phyloP scores from a whole-genome alignment of 2,797 vertebrate species.

The Rhadinocentrus ornatus region DNA sequence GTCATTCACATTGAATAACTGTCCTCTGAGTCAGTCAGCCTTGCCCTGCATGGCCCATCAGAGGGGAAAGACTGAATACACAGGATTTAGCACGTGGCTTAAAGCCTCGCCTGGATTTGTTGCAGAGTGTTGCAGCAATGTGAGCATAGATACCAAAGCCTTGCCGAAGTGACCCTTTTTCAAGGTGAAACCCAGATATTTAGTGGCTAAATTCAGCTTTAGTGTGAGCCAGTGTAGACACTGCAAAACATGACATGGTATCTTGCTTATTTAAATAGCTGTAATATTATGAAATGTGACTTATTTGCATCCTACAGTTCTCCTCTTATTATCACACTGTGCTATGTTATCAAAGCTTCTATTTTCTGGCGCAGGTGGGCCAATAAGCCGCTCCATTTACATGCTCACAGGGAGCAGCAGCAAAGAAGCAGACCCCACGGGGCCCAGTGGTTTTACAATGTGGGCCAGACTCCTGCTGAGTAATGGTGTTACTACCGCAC shows the following conservation, averaged over 20 bases:
- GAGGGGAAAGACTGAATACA: constrained; percentile 72
- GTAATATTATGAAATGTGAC: neutral
- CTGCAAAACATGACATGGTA: constrained; percentile 19
- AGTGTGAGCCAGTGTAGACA: constrained; percentile 22
- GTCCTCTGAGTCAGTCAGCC: constrained; percentile 63
- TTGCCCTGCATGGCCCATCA: constrained; percentile 58
- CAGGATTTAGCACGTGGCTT: constrained; percentile 72
- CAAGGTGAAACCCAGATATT: constrained; percentile 69
- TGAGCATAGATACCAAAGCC: constrained; percentile 53
- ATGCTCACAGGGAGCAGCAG: constrained; percentile 54
- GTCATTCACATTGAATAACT: constrained; percentile 67
- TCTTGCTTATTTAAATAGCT: constrained; percentile 13
- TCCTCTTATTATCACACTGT: constrained; percentile 17
- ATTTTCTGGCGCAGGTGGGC: constrained; percentile 50
- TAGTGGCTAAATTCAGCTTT: constrained; percentile 33
- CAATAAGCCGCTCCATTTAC: constrained; percentile 60
- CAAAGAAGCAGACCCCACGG: constrained; percentile 52
- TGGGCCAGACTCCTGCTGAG: constrained; percentile 76
- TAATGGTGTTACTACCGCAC: too few species aligned
- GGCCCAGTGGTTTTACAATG: constrained; percentile 46
- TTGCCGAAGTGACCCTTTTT: constrained; percentile 61
- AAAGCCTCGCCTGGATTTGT: constrained; percentile 68
- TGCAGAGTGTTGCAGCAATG: constrained; percentile 50
- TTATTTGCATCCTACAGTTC: neutral
- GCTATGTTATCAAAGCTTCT: constrained; percentile 46